Conservation (phyloP, 2,797 vertebrate species). For the Intellagama lesueurii region DNA sequence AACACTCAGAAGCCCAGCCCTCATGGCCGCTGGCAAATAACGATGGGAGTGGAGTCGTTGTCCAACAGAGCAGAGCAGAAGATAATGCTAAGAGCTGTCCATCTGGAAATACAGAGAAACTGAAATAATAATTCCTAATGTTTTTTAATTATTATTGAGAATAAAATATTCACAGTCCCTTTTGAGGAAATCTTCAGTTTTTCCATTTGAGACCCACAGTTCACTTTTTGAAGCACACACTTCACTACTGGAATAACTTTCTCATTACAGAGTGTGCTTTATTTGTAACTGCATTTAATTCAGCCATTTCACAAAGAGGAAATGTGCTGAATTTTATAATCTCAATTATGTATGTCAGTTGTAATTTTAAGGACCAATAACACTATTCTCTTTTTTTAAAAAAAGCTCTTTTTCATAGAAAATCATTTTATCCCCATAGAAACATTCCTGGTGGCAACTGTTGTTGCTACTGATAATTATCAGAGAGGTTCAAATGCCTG, state of each 20-base stretch:
- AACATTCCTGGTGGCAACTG: not conserved
- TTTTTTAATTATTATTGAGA: no score
- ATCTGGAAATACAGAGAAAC: no score
- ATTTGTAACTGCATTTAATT: not conserved
- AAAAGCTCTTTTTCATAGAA: not conserved
- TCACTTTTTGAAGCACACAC: not conserved
- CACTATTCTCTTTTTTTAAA: not conserved
- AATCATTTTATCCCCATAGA: not conserved
- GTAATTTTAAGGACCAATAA: not conserved
- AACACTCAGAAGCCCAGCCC: no score
- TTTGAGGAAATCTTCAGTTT: not conserved
- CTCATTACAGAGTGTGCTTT: not conserved
- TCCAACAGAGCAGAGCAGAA: no score
- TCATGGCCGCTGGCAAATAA: no score
- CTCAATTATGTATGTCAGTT: not conserved
- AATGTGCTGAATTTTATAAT: not conserved
- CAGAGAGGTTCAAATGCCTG: constrained; percentile 49
- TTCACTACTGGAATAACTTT: not conserved
- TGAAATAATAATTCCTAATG: no score
- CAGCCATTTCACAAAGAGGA: not conserved
- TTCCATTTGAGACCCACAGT: not conserved
- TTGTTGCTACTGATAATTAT: constrained; percentile 49
- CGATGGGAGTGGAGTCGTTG: no score
- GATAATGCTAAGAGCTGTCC: no score
- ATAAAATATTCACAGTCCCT: no score